phyloP scores from a whole-genome alignment of 2,113 vertebrate species.

The Rhegmatorhina hoffmannsi region DNA sequence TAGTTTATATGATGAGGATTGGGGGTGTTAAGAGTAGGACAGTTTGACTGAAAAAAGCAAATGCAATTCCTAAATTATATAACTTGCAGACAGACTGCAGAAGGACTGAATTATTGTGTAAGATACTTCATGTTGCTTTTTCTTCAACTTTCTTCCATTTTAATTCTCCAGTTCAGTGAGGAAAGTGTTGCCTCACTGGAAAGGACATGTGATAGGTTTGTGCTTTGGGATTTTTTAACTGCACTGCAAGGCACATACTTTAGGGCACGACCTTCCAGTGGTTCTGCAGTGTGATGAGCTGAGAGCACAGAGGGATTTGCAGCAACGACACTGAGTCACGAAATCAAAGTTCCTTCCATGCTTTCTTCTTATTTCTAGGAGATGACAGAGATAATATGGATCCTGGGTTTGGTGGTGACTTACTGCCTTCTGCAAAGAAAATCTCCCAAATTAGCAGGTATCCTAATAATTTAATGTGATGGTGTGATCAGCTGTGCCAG shows the following conservation, averaged over 20 bases:
- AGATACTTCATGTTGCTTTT: not conserved
- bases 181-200: not conserved
- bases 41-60: not conserved
- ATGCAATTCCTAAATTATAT: constrained; percentile 11
- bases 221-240: not conserved
- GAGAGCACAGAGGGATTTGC: not conserved
- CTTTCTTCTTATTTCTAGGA: not conserved
- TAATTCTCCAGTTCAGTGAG: not conserved
- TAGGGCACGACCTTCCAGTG: not conserved
- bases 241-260: not conserved
- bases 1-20: not conserved
- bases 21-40: not conserved
- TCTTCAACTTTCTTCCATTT: not conserved
- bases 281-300: not conserved
- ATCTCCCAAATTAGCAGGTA: not conserved
- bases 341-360: not conserved
- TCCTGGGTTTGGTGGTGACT: not conserved
- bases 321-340: not conserved
- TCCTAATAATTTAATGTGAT: not conserved
- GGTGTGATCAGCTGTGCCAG: not conserved
- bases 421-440: not conserved
- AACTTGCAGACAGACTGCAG: not conserved
- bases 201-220: not conserved
- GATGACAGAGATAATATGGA: not conserved
- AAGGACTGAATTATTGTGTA: not conserved